These are phyloP conservation scores for Panzeria rudis DNA, from an alignment of 2,888 invertebrate species.

Conservation along the genomic window DNA sequence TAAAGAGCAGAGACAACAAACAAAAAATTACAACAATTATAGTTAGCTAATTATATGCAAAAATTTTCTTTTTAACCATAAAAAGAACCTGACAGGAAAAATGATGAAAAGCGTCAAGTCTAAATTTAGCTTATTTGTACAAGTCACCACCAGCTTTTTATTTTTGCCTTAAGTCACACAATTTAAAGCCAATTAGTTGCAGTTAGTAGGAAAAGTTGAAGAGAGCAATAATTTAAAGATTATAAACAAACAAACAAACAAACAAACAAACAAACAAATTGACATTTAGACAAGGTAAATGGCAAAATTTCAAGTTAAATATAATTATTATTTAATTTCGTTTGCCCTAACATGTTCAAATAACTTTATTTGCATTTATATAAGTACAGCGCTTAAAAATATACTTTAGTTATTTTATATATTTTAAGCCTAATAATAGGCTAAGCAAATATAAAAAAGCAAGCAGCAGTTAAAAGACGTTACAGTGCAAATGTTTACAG, in stretches of 20 bases:
- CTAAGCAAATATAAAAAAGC: constrained; percentile 26
- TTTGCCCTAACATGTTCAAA: constrained; percentile 19
- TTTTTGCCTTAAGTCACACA: not conserved
- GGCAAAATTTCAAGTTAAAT: constrained; percentile 22
- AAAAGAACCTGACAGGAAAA: constrained; percentile 42
- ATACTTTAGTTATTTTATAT: constrained; percentile 58
- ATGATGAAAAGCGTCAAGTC: not conserved
- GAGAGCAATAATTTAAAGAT: constrained; percentile 14
- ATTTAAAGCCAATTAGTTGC: constrained; percentile 61
- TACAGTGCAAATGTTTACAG: not conserved
- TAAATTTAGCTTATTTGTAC: constrained; percentile 33
- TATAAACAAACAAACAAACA: no score
- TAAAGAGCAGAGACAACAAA: constrained; percentile 39
- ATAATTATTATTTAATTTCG: constrained; percentile 15
- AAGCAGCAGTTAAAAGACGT: constrained; percentile 21
- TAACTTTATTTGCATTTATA: constrained; percentile 38
- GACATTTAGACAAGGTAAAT: constrained; percentile 66
- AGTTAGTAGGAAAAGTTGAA: not conserved
- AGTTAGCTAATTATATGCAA: constrained; percentile 63
- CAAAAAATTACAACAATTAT: constrained; percentile 38
- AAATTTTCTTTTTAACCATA: constrained; percentile 54
- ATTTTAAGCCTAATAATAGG: constrained; percentile 68
- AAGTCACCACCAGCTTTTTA: constrained; percentile 7
- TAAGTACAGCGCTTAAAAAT: constrained; percentile 56
- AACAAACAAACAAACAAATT: no score